Conservation (phyloP, 2,797 vertebrate genomes). For the Ctenopoma kingsleyae region DNA sequence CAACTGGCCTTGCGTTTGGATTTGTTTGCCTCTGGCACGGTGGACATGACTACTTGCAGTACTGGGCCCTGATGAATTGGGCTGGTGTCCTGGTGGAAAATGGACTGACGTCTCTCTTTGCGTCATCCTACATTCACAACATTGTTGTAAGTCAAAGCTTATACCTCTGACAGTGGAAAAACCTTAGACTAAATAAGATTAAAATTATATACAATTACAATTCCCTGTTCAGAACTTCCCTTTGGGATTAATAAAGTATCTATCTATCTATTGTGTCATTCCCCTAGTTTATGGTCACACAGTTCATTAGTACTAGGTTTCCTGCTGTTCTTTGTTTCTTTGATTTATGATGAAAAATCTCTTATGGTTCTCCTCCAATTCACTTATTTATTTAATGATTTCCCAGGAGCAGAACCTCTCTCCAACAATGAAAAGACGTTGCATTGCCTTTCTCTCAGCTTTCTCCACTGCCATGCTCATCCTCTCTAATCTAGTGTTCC, state of each 20-base stretch:
- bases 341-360: conserved; percentile 32
- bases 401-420: conserved; percentile 87
- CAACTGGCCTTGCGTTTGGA: conserved; percentile 90
- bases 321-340: conserved; percentile 27
- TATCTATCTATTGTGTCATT: conserved; percentile 18
- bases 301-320: conserved; percentile 37
- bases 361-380: conserved; percentile 19
- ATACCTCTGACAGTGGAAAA: conserved; percentile 11
- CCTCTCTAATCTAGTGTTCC: conserved; percentile 97
- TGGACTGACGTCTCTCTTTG: conserved; percentile 81
- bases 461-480: conserved; percentile 94
- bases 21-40: conserved; percentile 98
- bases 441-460: conserved; percentile 89
- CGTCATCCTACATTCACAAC: conserved; percentile 76
- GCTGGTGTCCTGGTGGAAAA: conserved; percentile 90
- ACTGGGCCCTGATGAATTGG: conserved; percentile 96
- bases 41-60: conserved; percentile 91
- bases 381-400: conserved; percentile 66
- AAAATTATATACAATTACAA: neutral
- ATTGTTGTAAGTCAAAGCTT: conserved; percentile 84
- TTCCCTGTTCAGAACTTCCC: neutral
- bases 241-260: too few relatives aligned
- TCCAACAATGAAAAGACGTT: conserved; percentile 83
- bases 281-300: conserved; percentile 35
- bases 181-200: conserved; percentile 1